phyloP scores from a whole-genome alignment of 2,113 vertebrate species.

The Empidonax traillii region DNA sequence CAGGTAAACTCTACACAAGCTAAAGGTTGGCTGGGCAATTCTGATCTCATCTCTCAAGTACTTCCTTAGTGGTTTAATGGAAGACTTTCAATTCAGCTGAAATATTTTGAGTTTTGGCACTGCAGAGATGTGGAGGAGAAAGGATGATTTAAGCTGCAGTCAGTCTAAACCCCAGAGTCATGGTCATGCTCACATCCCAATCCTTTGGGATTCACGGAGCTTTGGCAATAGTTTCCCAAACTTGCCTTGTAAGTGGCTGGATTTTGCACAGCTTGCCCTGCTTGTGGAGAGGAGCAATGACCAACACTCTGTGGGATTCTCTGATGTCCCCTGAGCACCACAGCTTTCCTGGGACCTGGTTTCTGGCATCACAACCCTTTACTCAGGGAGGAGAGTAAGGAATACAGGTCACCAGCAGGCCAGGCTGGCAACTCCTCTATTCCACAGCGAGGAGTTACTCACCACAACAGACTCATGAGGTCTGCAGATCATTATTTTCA shows the following conservation, averaged over 20 bases:
- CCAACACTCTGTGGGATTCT: neutral
- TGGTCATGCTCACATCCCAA: neutral
- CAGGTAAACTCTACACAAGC: neutral
- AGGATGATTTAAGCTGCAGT: neutral
- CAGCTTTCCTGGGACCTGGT: neutral
- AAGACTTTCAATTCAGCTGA: neutral
- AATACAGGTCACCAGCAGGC: conserved; percentile 19
- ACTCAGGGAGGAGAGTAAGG: neutral
- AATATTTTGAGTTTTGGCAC: neutral
- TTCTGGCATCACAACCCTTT: neutral
- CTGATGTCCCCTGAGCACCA: neutral
- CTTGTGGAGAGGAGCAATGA: accelerated
- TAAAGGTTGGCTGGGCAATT: neutral
- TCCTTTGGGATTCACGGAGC: neutral
- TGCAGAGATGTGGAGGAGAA: neutral
- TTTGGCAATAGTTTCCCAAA: neutral
- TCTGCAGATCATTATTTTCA: neutral
- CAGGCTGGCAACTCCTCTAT: neutral
- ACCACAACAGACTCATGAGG: neutral
- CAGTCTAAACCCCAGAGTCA: neutral
- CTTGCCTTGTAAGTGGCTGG: neutral
- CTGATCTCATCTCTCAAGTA: neutral
- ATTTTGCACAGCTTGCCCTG: neutral
- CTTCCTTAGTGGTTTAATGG: neutral
- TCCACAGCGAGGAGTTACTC: neutral